Evolutionary conservation across 1,140 invertebrate species (phyloP), one percentile per base, ranked within the genome.

Genomic region (Saccostrea cuccullata): DNA sequence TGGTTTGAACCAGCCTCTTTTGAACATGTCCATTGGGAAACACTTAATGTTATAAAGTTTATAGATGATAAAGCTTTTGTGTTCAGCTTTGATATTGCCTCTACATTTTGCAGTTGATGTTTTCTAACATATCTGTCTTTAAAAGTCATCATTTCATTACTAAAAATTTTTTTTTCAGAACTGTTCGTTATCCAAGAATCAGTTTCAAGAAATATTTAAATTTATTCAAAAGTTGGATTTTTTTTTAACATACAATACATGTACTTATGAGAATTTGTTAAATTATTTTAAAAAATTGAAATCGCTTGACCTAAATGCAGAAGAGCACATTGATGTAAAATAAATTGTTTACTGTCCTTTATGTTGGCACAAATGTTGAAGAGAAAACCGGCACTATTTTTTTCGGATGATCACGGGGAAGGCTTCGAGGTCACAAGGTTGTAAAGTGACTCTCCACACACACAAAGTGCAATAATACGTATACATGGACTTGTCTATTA

Each of bases 361-460:
- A 47, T 47, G 47, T 47, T 9, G 47, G 58, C 58, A 64, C 17
- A 4, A 17, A 20, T 64, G 5, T 64, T 64, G 58, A 64, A 64
- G 58, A n/a, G 13, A 64, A n/a, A n/a, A 64, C 8, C 20, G 20
- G 58, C 6, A 17, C 58, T 64, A 20, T 64, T 17, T 64, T n/a
- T 64, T 64, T 6, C 58, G 12, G 5, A n/a, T 9, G 67, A 30
- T 30, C 12, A 73, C 67, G 9, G 23, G 67, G 23, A 36, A 13
- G 67, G 26, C 70, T 30, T 77, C 13, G 70, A 36, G 70, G 70
- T 77, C 70, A 77, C 70, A 77, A 30, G 70, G 70, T 77, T 73
- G 67, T 73, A 30, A 13, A 36, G 70, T 77, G 70, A 77, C 70
- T 36, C 70, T 77, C 70, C 70, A 77, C 70, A 77, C 70, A 77